Conservation (phyloP, 2,113 vertebrate species). For the Pseudopodoces humilis region DNA sequence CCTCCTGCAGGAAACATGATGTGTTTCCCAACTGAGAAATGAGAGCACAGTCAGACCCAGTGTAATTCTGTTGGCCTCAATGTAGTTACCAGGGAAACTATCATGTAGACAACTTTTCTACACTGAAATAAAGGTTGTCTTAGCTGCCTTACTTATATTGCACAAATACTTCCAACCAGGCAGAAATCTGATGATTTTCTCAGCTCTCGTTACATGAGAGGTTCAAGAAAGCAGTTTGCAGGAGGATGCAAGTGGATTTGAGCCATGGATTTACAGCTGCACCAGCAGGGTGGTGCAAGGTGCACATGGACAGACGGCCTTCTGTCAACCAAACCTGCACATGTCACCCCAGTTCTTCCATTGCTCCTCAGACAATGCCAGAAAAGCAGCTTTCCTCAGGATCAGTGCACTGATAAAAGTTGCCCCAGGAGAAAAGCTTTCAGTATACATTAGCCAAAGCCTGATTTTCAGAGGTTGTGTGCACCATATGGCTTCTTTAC, state of each 20-base stretch:
- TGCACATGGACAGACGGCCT: no score
- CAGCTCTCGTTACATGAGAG: neutral
- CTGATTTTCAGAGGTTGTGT: neutral
- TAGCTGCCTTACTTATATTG: neutral
- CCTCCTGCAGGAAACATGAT: neutral
- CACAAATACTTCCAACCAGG: neutral
- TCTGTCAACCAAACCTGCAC: neutral
- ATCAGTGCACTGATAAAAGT: neutral
- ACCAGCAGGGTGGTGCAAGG: neutral
- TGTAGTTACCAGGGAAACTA: neutral
- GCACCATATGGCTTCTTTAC: neutral
- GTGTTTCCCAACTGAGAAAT: neutral
- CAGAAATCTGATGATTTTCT: neutral
- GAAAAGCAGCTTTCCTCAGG: neutral
- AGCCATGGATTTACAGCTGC: neutral
- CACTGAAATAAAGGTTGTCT: neutral
- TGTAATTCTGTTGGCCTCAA: neutral
- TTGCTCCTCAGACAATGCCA: neutral
- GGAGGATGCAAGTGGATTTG: neutral
- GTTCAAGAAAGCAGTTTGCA: neutral
- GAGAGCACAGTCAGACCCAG: neutral
- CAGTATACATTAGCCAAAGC: neutral
- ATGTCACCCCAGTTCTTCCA: neutral
- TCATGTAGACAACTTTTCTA: neutral
- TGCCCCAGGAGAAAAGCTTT: neutral